phyloP scores from a whole-genome alignment of 2,113 vertebrate species.

The Piaya cayana region DNA sequence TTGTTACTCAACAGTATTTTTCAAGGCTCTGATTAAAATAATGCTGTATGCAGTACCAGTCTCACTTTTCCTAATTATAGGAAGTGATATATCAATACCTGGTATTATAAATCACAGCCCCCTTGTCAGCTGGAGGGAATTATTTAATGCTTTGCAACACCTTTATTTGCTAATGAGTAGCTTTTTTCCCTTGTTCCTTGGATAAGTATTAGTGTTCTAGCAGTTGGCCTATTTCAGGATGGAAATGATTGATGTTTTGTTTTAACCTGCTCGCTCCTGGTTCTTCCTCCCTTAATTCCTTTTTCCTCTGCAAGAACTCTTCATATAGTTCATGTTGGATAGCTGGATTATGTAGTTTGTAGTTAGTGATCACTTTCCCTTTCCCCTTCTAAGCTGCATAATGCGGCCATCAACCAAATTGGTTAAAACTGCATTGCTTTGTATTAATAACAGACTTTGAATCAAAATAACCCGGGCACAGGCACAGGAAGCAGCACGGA shows the following conservation, averaged over 20 bases:
- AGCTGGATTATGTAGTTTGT: neutral
- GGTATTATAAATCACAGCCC: conserved; percentile 45
- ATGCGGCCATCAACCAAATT: neutral
- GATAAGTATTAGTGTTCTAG: conserved; percentile 56
- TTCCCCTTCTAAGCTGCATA: neutral
- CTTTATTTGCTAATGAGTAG: conserved; percentile 56
- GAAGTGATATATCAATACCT: conserved; percentile 53
- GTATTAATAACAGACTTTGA: neutral
- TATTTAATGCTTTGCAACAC: conserved; percentile 60
- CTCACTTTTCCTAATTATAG: conserved; percentile 52
- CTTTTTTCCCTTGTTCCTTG: neutral
- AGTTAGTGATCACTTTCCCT: neutral
- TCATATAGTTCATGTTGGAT: neutral
- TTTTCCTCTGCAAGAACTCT: neutral
- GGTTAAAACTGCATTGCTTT: neutral
- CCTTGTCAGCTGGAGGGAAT: conserved; percentile 49
- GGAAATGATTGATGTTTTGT: conserved; percentile 41
- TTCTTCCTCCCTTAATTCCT: neutral
- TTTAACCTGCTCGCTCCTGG: neutral
- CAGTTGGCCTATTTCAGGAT: conserved; percentile 45
- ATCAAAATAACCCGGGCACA: neutral
- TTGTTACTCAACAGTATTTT: conserved; percentile 24
- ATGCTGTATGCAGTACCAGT: conserved; percentile 34
- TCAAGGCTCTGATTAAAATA: conserved; percentile 44
- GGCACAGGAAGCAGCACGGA: neutral